These are phyloP conservation scores for Peromyscus attwateri DNA, from an alignment of 2,797 vertebrate species.

Conservation along the genomic window DNA sequence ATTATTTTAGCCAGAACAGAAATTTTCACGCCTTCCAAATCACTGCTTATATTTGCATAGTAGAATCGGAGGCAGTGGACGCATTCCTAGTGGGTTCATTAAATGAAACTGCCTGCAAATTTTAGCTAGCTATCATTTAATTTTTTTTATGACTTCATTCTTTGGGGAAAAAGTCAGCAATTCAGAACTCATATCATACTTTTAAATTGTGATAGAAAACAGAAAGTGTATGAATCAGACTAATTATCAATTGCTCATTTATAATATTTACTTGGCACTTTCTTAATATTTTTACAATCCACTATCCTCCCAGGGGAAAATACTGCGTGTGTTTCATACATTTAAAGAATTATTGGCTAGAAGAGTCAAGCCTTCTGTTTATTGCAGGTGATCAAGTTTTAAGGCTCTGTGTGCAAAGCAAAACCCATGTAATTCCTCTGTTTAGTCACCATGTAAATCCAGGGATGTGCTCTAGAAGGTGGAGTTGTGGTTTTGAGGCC, in stretches of 20 bases:
- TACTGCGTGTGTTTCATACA: background rate
- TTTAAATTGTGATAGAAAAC: constrained; percentile 20
- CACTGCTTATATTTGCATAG: constrained; percentile 3
- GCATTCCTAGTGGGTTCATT: background rate
- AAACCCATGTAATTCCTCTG: background rate
- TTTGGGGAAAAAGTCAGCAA: background rate
- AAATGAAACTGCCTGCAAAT: constrained; percentile 7
- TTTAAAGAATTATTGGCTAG: constrained; percentile 28
- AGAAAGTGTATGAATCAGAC: background rate
- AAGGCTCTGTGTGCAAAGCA: constrained; percentile 45
- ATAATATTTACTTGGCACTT: constrained; percentile 21
- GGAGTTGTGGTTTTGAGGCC: constrained; percentile 25
- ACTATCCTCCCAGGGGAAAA: background rate
- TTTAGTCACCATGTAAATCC: constrained; percentile 56
- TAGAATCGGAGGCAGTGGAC: constrained; percentile 12
- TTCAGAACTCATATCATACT: background rate
- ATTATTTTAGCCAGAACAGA: background rate
- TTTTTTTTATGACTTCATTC: background rate
- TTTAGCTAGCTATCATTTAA: background rate
- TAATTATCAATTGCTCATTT: constrained; percentile 14
- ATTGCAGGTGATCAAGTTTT: constrained; percentile 44
- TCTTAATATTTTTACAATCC: constrained; percentile 34
- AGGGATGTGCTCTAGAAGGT: background rate
- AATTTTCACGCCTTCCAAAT: background rate
- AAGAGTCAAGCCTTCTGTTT: constrained; percentile 46